Evolutionary conservation across 2,113 vertebrate species (phyloP).

Genomic region (Thalassoma bifasciatum): DNA sequence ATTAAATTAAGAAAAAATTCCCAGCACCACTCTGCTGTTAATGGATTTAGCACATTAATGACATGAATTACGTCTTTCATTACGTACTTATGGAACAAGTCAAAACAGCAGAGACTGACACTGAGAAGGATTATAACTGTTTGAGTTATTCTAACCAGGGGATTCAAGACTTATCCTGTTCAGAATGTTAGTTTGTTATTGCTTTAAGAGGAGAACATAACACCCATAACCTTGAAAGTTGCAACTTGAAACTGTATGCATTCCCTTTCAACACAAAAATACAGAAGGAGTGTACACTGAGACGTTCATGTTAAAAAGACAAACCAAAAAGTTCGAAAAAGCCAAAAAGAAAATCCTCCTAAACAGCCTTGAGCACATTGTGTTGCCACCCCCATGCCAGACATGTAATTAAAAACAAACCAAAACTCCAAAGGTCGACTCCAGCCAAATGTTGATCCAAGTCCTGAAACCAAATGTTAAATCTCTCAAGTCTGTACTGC

Average conservation of each 20-base stretch:
- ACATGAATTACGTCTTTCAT: constrained; percentile 2
- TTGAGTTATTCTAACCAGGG: neutral
- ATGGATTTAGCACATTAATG: constrained; percentile 15
- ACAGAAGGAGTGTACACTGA: neutral
- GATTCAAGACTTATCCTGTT: neutral
- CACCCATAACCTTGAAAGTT: neutral
- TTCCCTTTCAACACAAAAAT: neutral
- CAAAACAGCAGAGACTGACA: neutral
- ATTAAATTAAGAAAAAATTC: constrained; percentile 30
- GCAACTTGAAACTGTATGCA: neutral
- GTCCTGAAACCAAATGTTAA: neutral
- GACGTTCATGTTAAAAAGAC: neutral
- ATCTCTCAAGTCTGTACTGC: neutral
- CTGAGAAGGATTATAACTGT: neutral
- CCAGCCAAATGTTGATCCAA: neutral
- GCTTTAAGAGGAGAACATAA: no score
- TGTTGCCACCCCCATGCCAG: constrained; percentile 17
- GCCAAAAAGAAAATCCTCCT: neutral
- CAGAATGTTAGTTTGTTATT: no score
- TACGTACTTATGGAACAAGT: neutral
- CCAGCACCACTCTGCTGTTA: neutral
- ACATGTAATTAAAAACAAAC: constrained; percentile 8
- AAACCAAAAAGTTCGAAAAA: neutral
- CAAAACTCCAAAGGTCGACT: neutral
- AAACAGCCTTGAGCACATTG: neutral